Evolutionary conservation across 2,113 vertebrate genomes (phyloP).

Genomic region (Clarias batrachus): DNA sequence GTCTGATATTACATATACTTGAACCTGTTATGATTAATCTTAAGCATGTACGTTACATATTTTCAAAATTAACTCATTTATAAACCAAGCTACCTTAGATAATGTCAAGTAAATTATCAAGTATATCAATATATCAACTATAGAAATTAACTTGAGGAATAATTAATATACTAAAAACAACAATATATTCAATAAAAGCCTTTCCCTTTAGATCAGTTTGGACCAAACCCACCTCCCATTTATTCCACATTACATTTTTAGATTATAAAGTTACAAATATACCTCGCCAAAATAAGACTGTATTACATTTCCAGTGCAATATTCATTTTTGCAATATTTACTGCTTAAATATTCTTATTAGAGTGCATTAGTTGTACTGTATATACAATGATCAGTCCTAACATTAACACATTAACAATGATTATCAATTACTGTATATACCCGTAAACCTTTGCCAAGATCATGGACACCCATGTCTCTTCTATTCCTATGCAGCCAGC

Average conservation of each 20-base stretch:
- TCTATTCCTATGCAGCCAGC: too few species aligned
- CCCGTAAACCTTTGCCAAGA: too few species aligned
- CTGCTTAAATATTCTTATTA: background rate
- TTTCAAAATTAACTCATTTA: background rate
- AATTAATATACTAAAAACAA: background rate
- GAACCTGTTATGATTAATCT: background rate
- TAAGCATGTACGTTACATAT: background rate
- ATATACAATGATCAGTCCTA: background rate
- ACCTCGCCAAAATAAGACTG: background rate
- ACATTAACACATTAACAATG: too few species aligned
- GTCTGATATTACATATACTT: background rate
- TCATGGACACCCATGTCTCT: too few species aligned
- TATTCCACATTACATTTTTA: background rate
- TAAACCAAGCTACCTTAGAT: background rate
- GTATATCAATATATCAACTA: background rate
- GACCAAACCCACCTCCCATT: background rate
- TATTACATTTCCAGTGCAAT: background rate
- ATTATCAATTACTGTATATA: too few species aligned
- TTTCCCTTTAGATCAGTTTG: background rate
- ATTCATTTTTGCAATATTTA: background rate
- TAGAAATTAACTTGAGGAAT: background rate
- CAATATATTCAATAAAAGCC: background rate
- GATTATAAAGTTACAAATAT: background rate
- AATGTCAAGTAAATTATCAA: background rate
- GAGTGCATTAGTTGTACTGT: background rate